Evolutionary conservation across 2,113 vertebrate species (phyloP), one percentile per base, ranked within the genome.

Genomic region (Nothobranchius furzeri): DNA sequence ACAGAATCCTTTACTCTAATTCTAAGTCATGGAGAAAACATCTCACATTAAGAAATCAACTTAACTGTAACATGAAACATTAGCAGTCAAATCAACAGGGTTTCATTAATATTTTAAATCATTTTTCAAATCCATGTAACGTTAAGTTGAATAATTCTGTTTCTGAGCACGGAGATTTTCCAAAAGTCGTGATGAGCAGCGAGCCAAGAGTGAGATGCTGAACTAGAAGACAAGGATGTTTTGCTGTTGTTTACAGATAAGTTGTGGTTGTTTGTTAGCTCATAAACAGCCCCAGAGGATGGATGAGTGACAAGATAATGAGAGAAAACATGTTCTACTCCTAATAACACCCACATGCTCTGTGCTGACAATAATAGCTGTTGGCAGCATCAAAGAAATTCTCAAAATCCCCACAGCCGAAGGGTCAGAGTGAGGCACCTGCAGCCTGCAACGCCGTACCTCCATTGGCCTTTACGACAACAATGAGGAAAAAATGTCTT

Each of bases 251-350:
- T 79, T 72, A 61, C 60, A 75, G 73, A 75, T 46, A 76, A 40
- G 53, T 51, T 68, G 63, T 48, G 64, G 53, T 65, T 71, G 65
- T 46, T 51, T 70, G 59, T 64, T 17, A 47, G 67, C 64, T 70
- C 56, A 68, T 66, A 66, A 77, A 85, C 76, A 75, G 52, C 75
- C 69, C 52, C 82, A 70, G 79, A 82, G 63, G 69, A 70, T 66
- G 76, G 65, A 82, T 52, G 70, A 78, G 70, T 69, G 78, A 79
- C 78, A 79, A 81, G 75, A 79, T 63, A 65, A 84, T 79, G 56
- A 81, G n/a, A 55, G 65, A 48, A 58, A 81, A 79, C 30, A 62
- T 1, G 53, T 68, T 69, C 73, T 58, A 54, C 60, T 61, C 64
- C 53, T 12, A 57, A 68, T 47, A 68, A 72, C 61, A 60, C 70